Evolutionary conservation across 2,888 invertebrate genomes (phyloP).

Genomic region (Liopterus haemorrhoidalis): DNA sequence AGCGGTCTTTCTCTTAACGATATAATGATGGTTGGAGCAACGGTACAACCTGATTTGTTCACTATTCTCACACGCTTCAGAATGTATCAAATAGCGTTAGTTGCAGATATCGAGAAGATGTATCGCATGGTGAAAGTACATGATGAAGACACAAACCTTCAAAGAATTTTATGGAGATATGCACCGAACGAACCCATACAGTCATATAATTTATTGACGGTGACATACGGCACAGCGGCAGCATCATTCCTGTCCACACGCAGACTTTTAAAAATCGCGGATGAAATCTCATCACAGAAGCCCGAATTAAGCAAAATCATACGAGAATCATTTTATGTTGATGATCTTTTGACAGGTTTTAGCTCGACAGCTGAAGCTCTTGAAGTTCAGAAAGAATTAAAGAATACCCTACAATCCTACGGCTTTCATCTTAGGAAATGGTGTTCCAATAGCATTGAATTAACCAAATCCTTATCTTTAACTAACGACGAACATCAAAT

Average conservation of each 20-base stretch:
- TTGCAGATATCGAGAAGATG: slow-evolving; percentile 39
- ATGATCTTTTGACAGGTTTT: slow-evolving; percentile 34
- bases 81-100: slow-evolving; percentile 32
- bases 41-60: slow-evolving; percentile 35
- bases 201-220: slow-evolving; percentile 29
- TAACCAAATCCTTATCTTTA: neutral
- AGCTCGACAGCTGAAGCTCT: slow-evolving; percentile 25
- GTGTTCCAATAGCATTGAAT: slow-evolving; percentile 26
- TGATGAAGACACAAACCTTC: slow-evolving; percentile 31
- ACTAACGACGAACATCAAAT: neutral
- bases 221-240: slow-evolving; percentile 36
- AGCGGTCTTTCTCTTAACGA: slow-evolving; percentile 37
- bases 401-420: slow-evolving; percentile 16
- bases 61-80: slow-evolving; percentile 33
- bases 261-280: slow-evolving; percentile 32
- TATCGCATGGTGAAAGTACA: slow-evolving; percentile 34
- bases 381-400: slow-evolving; percentile 21
- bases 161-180: slow-evolving; percentile 37
- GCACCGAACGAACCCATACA: slow-evolving; percentile 23
- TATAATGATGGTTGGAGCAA: slow-evolving; percentile 34
- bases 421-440: slow-evolving; percentile 32
- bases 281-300: slow-evolving; percentile 25
- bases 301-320: slow-evolving; percentile 24
- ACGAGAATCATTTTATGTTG: slow-evolving; percentile 35
- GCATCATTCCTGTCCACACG: slow-evolving; percentile 29